Percentiles rank a stretch among this genome's conserved stretches.
phyloP scores from a whole-genome alignment of 2,797 vertebrate species.

The Chloroceryle amazona region DNA sequence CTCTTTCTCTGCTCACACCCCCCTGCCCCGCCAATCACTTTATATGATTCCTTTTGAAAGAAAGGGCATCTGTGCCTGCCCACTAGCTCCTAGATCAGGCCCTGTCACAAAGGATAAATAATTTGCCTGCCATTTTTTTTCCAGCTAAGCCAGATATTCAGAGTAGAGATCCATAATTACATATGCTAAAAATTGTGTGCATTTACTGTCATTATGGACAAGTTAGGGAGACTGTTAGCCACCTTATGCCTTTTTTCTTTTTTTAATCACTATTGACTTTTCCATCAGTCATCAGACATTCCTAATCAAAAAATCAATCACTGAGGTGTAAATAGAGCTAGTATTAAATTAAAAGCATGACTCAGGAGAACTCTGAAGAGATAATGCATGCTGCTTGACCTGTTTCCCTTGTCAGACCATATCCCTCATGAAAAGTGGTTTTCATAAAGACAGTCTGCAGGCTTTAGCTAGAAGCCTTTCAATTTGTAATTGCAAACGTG shows the following conservation, averaged over 20 bases:
- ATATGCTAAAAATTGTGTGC: rapidly evolving
- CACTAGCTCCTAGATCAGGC: neutral
- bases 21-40: neutral
- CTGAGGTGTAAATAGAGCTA: neutral
- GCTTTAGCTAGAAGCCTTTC: neutral
- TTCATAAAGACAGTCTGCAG: neutral
- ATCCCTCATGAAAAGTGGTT: neutral
- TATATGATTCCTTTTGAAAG: neutral
- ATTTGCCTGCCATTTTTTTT: neutral
- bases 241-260: neutral
- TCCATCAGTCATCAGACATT: neutral
- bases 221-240: neutral
- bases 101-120: neutral
- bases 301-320: neutral
- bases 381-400: neutral
- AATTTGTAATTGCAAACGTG: neutral
- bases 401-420: neutral
- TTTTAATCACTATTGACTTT: neutral
- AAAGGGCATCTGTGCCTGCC: neutral
- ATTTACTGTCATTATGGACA: neutral
- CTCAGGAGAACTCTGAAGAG: neutral
- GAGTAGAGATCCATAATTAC: neutral
- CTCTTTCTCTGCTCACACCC: neutral
- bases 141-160: neutral
- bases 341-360: neutral